phyloP scores from a whole-genome alignment of 2,888 invertebrate genomes.

The Diachrysia chrysitis region DNA sequence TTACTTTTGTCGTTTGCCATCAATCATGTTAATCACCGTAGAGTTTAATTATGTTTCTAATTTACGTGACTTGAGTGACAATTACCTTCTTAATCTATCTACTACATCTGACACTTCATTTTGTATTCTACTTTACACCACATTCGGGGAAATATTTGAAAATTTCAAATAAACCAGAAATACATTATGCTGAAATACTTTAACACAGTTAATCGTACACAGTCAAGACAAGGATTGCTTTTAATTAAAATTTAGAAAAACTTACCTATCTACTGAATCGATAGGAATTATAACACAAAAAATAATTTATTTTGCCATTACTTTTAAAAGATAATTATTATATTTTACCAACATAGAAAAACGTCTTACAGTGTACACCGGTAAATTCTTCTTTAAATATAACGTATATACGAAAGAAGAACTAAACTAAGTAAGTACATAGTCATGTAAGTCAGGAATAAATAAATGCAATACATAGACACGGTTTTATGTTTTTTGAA shows the following conservation, averaged over 20 bases:
- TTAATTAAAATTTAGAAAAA: slow-evolving; percentile 10
- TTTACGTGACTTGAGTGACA: background rate
- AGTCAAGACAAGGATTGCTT: slow-evolving; percentile 9
- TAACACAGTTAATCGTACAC: background rate
- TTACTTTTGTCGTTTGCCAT: slow-evolving; percentile 6
- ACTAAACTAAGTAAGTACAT: background rate
- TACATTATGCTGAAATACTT: slow-evolving; percentile 55
- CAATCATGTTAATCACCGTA: slow-evolving; percentile 15
- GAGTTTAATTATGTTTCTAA: slow-evolving; percentile 12
- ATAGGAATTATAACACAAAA: background rate
- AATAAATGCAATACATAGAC: background rate
- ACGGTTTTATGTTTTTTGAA: background rate
- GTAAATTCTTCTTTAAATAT: too few relatives aligned
- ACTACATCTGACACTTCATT: slow-evolving; percentile 14
- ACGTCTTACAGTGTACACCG: too few relatives aligned
- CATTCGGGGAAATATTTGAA: slow-evolving; percentile 34
- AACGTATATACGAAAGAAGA: background rate
- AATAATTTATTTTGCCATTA: too few relatives aligned
- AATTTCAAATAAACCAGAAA: slow-evolving; percentile 57
- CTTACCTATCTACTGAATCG: too few relatives aligned
- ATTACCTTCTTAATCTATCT: background rate
- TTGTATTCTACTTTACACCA: slow-evolving; percentile 27
- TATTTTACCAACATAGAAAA: too few relatives aligned
- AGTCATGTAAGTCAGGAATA: background rate
- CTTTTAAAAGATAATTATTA: too few relatives aligned